These are phyloP conservation scores for Pristionchus arcanus DNA, from an alignment of 2,888 invertebrate species.

Conservation along the genomic window DNA sequence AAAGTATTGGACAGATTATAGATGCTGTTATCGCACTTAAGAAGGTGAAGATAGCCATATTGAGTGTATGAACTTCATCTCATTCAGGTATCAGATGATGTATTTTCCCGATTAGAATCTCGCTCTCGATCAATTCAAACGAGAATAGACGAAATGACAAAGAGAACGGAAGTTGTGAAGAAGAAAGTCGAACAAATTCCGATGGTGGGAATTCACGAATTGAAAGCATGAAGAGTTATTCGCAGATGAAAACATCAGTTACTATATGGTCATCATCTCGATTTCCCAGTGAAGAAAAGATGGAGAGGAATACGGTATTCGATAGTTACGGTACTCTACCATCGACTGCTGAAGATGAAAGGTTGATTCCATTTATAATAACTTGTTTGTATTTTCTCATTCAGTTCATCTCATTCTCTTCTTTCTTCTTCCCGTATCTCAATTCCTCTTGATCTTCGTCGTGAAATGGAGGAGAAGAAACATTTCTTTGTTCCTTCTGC, in stretches of 20 bases:
- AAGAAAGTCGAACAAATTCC: constrained; percentile 43
- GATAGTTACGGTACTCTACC: constrained; percentile 45
- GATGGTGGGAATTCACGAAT: background rate
- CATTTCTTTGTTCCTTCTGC: constrained; percentile 48
- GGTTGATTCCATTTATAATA: background rate
- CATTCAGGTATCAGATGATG: constrained; percentile 41
- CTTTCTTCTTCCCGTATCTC: constrained; percentile 14
- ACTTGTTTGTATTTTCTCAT: too few species aligned
- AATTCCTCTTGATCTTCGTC: constrained; percentile 48
- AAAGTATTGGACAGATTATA: constrained; percentile 61
- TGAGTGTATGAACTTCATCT: background rate
- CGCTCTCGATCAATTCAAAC: background rate
- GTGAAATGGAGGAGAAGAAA: constrained; percentile 48
- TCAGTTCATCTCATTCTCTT: background rate
- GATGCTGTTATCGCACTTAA: constrained; percentile 55
- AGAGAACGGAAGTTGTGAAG: constrained; percentile 44
- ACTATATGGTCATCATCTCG: constrained; percentile 58
- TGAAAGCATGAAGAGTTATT: background rate
- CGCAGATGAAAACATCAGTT: constrained; percentile 58
- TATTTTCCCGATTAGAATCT: constrained; percentile 33
- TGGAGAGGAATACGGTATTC: constrained; percentile 52
- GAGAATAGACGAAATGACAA: constrained; percentile 34
- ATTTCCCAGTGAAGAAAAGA: constrained; percentile 54
- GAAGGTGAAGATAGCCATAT: background rate
- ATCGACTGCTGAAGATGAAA: constrained; percentile 37